These are phyloP conservation scores for Hylaeus anthracinus DNA, from an alignment of 1,140 invertebrate species.

Conservation along the genomic window DNA sequence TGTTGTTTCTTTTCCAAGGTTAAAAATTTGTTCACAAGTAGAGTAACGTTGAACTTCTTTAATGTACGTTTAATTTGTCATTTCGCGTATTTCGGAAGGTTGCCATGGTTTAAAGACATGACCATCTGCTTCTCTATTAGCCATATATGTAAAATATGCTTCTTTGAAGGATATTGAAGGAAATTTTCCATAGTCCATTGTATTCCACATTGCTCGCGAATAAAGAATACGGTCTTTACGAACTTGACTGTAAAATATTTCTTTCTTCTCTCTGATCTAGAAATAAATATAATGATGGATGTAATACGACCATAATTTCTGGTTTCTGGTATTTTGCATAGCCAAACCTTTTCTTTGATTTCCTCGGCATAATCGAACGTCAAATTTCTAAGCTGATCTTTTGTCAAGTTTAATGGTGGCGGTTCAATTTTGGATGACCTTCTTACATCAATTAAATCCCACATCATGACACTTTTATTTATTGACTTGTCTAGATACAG, in stretches of 20 bases:
- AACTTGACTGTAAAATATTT: conserved; percentile 63
- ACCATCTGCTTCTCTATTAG: conserved; percentile 67
- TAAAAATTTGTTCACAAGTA: neutral
- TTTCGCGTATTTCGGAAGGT: conserved; percentile 13
- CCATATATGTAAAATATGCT: conserved; percentile 74
- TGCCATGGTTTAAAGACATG: conserved; percentile 58
- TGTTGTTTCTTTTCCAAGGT: neutral
- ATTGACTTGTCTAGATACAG: conserved; percentile 54
- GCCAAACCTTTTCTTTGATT: conserved; percentile 59
- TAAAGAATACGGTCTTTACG: conserved; percentile 64
- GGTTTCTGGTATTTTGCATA: neutral
- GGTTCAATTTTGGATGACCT: conserved; percentile 12
- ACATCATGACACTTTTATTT: conserved; percentile 13
- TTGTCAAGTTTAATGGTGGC: conserved; percentile 48
- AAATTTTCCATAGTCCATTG: conserved; percentile 71
- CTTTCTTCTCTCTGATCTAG: conserved; percentile 64
- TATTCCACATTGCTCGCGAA: conserved; percentile 63
- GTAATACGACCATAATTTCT: neutral
- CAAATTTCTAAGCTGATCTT: conserved; percentile 27
- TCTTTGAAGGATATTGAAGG: conserved; percentile 69
- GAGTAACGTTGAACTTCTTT: neutral
- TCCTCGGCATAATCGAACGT: conserved; percentile 50
- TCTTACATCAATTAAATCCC: conserved; percentile 32
- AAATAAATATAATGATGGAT: conserved; percentile 12
- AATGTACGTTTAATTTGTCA: neutral